These are phyloP conservation scores for Drosophila rubida DNA, from an alignment of 2,888 invertebrate species.

Conservation along the genomic window DNA sequence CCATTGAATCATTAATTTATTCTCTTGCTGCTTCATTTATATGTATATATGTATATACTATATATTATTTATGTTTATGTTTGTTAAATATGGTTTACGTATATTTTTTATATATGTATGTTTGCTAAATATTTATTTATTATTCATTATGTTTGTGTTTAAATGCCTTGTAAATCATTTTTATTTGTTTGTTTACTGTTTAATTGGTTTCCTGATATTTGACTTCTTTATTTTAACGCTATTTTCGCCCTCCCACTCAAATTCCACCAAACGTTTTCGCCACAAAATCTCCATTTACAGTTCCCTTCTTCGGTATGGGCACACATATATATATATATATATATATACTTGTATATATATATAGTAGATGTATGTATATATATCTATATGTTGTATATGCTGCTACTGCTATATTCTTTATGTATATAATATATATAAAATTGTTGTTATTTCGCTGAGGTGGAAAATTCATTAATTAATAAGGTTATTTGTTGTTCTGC, in stretches of 20 bases:
- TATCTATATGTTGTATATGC: conserved; percentile 57
- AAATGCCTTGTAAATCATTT: conserved; percentile 77
- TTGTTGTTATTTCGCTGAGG: conserved; percentile 82
- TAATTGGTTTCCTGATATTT: conserved; percentile 72
- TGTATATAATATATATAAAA: conserved; percentile 76
- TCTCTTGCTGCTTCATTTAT: conserved; percentile 35
- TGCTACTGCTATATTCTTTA: conserved; percentile 55
- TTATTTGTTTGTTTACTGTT: conserved; percentile 59
- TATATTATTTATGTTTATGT: conserved; percentile 44
- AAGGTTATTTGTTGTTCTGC: conserved; percentile 74
- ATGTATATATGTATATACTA: conserved; percentile 33
- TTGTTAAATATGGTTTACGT: conserved; percentile 49
- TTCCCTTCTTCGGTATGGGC: conserved; percentile 12
- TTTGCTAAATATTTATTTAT: conserved; percentile 44
- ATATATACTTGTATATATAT: conserved; percentile 25
- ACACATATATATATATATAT: conserved; percentile 35
- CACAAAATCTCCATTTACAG: conserved; percentile 8
- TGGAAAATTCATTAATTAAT: conserved; percentile 82
- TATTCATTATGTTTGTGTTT: conserved; percentile 51
- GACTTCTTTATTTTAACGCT: conserved; percentile 40
- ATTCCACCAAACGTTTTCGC: conserved; percentile 29
- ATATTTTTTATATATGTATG: conserved; percentile 57
- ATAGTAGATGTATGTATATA: conserved; percentile 36
- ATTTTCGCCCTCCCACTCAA: neutral
- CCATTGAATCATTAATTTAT: conserved; percentile 27